Conservation (phyloP, 92 coral and sea anemone species). For the Palythoa heliodiscus region DNA sequence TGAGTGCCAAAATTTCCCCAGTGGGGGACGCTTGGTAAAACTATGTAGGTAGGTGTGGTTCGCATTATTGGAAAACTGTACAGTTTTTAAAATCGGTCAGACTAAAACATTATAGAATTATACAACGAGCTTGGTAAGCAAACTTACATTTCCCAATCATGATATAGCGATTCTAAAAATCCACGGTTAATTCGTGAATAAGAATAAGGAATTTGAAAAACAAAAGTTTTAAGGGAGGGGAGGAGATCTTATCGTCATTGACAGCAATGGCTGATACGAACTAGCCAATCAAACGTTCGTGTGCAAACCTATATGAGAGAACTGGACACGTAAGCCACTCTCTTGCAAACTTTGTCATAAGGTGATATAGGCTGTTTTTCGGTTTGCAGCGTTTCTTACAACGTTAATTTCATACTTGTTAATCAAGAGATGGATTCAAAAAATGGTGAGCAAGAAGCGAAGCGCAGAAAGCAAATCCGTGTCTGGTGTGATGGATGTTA, state of each 20-base stretch:
- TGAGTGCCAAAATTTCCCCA: too few species aligned
- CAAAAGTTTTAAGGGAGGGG: neutral
- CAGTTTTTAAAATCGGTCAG: too few species aligned
- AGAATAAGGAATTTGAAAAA: too few species aligned
- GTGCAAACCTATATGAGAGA: neutral
- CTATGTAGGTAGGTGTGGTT: too few species aligned
- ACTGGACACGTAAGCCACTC: neutral
- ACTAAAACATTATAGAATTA: too few species aligned
- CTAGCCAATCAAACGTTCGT: conserved; percentile 34
- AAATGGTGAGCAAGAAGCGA: conserved; percentile 52
- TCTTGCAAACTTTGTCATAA: neutral
- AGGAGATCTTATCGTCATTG: neutral
- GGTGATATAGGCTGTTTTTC: neutral
- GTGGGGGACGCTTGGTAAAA: too few species aligned
- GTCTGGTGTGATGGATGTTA: conserved; percentile 99
- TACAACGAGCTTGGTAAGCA: too few species aligned
- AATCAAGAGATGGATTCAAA: conserved; percentile 33
- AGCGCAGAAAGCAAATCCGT: conserved; percentile 81
- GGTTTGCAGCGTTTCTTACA: neutral
- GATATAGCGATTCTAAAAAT: neutral
- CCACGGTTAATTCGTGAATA: too few species aligned
- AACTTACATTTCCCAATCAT: too few species aligned
- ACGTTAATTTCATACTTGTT: neutral
- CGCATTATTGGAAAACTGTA: too few species aligned
- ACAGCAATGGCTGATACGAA: neutral